A percentile compares a stretch with the other conserved stretches of the same genome.
Evolutionary conservation across 2,888 invertebrate genomes (phyloP).

Genomic region (Limnephilus rhombicus): DNA sequence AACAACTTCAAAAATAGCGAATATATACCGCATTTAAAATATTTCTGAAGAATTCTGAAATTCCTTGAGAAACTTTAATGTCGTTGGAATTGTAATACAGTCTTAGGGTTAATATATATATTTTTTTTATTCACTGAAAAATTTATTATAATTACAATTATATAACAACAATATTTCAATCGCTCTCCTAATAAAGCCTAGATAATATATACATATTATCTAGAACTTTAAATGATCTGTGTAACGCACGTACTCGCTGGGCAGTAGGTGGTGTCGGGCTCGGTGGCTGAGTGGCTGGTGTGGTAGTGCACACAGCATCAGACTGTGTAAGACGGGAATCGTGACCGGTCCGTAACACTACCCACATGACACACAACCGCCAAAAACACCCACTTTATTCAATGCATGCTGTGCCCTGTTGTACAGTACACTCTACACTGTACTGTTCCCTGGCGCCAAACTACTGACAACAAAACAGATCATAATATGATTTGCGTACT

Average conservation of each 20-base stretch:
- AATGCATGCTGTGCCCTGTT: not conserved
- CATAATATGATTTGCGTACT: not conserved
- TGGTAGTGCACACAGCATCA: slow-evolving; percentile 13
- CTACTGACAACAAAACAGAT: not conserved
- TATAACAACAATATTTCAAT: too few relatives aligned
- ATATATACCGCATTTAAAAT: too few relatives aligned
- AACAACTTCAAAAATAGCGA: too few relatives aligned
- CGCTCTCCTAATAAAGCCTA: too few relatives aligned
- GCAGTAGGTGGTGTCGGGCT: not conserved
- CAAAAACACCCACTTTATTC: slow-evolving; percentile 39
- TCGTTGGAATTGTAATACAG: too few relatives aligned
- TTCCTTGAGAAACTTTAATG: too few relatives aligned
- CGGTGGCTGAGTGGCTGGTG: not conserved
- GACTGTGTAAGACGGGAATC: slow-evolving; percentile 54
- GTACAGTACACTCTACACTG: not conserved
- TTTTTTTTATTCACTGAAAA: too few relatives aligned
- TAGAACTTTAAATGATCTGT: not conserved
- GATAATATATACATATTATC: not conserved
- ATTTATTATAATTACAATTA: too few relatives aligned
- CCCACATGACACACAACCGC: slow-evolving; percentile 56
- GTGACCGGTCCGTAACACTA: slow-evolving; percentile 58
- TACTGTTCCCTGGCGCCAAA: not conserved
- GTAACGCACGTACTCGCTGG: slow-evolving; percentile 3
- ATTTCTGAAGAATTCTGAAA: too few relatives aligned
- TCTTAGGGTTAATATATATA: too few relatives aligned